Conservation (phyloP, 2,797 vertebrate genomes). For the Labeo calbasu region DNA sequence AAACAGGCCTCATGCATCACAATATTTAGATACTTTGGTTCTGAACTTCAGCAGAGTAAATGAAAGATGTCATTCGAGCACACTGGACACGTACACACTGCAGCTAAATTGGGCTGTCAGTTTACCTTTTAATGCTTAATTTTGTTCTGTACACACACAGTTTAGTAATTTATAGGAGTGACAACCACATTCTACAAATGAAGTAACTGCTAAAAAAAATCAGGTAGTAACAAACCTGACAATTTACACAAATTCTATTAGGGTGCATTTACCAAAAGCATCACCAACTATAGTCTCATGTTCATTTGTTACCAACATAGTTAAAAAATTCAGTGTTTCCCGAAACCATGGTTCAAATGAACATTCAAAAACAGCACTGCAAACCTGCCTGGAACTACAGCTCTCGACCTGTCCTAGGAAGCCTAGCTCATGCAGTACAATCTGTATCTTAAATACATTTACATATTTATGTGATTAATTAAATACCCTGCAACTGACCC, state of each 20-base stretch:
- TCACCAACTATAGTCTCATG: not conserved
- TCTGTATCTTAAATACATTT: not conserved
- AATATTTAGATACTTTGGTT: slow-evolving; percentile 27
- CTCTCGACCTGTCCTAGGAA: not conserved
- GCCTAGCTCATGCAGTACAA: not conserved
- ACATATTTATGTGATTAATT: too few species aligned
- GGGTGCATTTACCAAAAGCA: not conserved
- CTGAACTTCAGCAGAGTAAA: not conserved
- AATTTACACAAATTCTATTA: not conserved
- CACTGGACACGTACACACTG: not conserved
- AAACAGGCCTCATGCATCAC: not conserved
- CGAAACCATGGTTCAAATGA: not conserved
- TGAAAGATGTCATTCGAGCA: not conserved
- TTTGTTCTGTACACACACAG: not conserved
- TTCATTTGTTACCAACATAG: not conserved
- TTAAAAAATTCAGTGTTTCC: not conserved
- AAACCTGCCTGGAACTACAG: not conserved
- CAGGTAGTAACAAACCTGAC: not conserved
- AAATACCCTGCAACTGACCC: too few species aligned
- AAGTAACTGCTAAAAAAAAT: not conserved
- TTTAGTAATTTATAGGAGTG: not conserved
- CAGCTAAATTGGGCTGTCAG: not conserved
- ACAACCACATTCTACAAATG: not conserved
- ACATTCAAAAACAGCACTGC: not conserved
- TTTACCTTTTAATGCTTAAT: not conserved